Base-by-base conservation (phyloP, 2,888 invertebrate genomes). In the Gari tellinella region DNA sequence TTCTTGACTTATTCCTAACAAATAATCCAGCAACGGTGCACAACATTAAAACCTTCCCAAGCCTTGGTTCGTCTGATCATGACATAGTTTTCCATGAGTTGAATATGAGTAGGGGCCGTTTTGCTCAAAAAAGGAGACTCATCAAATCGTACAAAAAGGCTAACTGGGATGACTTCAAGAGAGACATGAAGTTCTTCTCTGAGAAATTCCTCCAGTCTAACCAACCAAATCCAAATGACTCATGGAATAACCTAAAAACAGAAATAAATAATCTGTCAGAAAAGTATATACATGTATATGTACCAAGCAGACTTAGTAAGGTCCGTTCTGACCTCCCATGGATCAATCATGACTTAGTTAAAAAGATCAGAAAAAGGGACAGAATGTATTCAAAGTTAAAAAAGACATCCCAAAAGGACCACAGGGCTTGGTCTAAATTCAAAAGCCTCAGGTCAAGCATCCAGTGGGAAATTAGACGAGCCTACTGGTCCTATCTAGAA, bases 1-100 rank as follows among this genome's bases (percentile, higher is more conserved):
- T 43, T 15, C 55, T 66, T 40, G 66, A 72, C 48, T 51, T 72
- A 5, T 25, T 66, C 14, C 23, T 66, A 2, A 66, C 66, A 37
- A 72, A 65, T 19, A 19, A 38, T 17, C 66, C 66, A 26, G 2
- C 37, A 2, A n/a, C 21, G 1, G 40, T 72, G n/a, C 25, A 21
- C 10, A 46, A 38, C 12, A 57, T 41, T 3, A 43, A 73, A 12
- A 51, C 51, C 17, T 25, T 51, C n/a, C n/a, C n/a, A n/a, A n/a
- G n/a, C n/a, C n/a, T n/a, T n/a, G n/a, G n/a, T n/a, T n/a, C n/a
- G n/a, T 53, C 53, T 15, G 53, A 53, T 21, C 53, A 53, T 53
- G 53, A 53, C 53, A 53, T 25, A 12, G 53, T 53, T 3, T 53
- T 53, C 21, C 53, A 53, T 53, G 53, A 53, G 19, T 23, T 49